phyloP scores from a whole-genome alignment of 1,140 invertebrate genomes.

The Drosophila bocqueti region DNA sequence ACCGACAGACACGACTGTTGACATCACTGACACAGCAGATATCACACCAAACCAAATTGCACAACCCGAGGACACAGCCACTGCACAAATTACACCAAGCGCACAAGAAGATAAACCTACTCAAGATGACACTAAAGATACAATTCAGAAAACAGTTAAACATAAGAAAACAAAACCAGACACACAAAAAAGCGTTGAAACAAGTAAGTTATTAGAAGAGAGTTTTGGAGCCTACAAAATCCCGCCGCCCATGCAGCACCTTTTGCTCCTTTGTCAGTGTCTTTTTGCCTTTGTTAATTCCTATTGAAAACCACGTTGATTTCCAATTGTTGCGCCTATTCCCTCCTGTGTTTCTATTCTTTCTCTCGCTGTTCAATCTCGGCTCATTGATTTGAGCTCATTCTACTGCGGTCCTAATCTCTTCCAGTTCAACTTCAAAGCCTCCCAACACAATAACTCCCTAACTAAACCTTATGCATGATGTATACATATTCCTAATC shows the following conservation, averaged over 20 bases:
- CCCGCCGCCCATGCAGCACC: conserved; percentile 57
- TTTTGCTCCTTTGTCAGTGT: conserved; percentile 71
- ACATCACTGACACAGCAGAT: conserved; percentile 51
- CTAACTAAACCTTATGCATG: conserved; percentile 22
- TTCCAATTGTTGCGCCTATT: conserved; percentile 50
- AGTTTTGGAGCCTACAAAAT: conserved; percentile 61
- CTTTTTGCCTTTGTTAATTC: conserved; percentile 63
- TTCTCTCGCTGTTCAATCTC: conserved; percentile 33
- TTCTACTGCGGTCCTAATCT: conserved; percentile 30
- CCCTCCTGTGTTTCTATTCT: conserved; percentile 34
- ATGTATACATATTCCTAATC: neutral
- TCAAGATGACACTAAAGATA: conserved; percentile 80
- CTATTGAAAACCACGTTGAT: conserved; percentile 57
- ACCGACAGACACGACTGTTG: conserved; percentile 54
- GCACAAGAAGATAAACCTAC: conserved; percentile 75
- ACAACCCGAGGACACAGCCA: conserved; percentile 82
- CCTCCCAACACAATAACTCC: conserved; percentile 39
- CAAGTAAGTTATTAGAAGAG: conserved; percentile 83
- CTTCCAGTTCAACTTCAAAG: conserved; percentile 16
- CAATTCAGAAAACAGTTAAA: conserved; percentile 77
- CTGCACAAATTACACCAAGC: conserved; percentile 82
- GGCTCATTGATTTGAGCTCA: conserved; percentile 18
- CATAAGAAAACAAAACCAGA: conserved; percentile 82
- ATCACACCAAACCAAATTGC: conserved; percentile 67
- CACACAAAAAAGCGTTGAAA: conserved; percentile 77